Percentiles rank a stretch among this genome's conserved stretches.
These are phyloP conservation scores for Stegodyphus mimosarum DNA, from an alignment of 1,140 invertebrate species.

Conservation along the genomic window DNA sequence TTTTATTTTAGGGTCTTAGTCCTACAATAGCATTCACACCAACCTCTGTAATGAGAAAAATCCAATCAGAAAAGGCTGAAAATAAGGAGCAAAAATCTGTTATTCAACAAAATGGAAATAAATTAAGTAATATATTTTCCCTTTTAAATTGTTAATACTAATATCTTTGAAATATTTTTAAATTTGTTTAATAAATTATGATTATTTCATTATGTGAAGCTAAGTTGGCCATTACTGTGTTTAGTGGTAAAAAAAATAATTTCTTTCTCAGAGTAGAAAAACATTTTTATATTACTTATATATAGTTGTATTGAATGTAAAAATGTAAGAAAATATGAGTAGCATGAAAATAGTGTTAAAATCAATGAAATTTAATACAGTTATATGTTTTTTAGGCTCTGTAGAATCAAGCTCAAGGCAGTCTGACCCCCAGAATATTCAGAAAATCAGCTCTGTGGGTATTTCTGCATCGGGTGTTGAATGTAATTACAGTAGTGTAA, in stretches of 20 bases:
- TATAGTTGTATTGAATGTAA: no score
- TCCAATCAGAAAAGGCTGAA: slow-evolving; percentile 88
- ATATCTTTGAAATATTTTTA: neutral
- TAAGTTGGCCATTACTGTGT: no score
- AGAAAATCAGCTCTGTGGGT: neutral
- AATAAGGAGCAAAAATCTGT: slow-evolving; percentile 57
- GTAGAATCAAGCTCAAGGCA: neutral
- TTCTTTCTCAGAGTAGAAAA: no score
- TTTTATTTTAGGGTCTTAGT: slow-evolving; percentile 62
- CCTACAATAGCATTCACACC: slow-evolving; percentile 79
- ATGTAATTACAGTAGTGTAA: neutral
- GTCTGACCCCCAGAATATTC: neutral
- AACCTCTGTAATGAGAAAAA: slow-evolving; percentile 89
- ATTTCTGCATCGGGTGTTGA: neutral
- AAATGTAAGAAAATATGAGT: no score
- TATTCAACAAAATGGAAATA: slow-evolving; percentile 45
- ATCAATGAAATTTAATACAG: no score
- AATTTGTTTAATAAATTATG: neutral
- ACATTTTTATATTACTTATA: no score
- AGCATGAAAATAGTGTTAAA: no score
- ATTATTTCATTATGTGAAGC: neutral
- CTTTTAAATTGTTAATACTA: no score
- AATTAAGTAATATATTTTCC: slow-evolving; percentile 8
- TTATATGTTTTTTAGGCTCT: neutral
- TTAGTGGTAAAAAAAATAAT: no score